Conservation (phyloP, 2,797 vertebrate genomes). For the Peromyscus eremicus region DNA sequence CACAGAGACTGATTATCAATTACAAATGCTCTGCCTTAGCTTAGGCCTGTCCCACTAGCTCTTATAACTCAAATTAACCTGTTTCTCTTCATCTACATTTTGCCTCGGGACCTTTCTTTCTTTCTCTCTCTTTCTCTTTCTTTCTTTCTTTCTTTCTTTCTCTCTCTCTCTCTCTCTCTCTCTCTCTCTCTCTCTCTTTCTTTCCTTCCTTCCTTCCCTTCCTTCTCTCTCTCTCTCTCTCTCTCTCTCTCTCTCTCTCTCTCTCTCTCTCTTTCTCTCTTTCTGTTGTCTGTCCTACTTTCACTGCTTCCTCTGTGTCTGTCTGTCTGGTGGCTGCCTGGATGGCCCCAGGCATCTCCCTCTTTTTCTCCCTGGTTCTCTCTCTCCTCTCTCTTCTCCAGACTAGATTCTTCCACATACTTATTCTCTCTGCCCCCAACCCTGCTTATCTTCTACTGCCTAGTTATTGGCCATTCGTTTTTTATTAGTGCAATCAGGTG, state of each 20-base stretch:
- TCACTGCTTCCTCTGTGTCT: neutral
- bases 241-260: too few relatives aligned
- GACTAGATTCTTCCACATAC: neutral
- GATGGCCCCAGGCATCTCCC: neutral
- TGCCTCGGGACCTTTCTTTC: neutral
- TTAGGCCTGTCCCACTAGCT: neutral
- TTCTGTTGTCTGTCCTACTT: neutral
- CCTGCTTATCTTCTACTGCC: neutral
- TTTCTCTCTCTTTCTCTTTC: too few relatives aligned
- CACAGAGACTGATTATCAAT: neutral
- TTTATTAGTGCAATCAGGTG: neutral
- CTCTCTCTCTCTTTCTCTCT: neutral
- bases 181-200: too few relatives aligned
- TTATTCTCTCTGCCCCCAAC: neutral
- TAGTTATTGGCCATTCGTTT: neutral
- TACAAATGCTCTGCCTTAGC: neutral
- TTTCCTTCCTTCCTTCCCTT: too few relatives aligned
- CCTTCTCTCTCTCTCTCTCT: too few relatives aligned
- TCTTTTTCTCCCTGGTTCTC: neutral
- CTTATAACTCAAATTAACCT: neutral
- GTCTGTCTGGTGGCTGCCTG: neutral
- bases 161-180: too few relatives aligned
- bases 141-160: neutral
- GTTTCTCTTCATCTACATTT: neutral
- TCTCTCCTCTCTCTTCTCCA: neutral